Conservation (phyloP, 1,140 invertebrate species). For the Aethina tumida region DNA sequence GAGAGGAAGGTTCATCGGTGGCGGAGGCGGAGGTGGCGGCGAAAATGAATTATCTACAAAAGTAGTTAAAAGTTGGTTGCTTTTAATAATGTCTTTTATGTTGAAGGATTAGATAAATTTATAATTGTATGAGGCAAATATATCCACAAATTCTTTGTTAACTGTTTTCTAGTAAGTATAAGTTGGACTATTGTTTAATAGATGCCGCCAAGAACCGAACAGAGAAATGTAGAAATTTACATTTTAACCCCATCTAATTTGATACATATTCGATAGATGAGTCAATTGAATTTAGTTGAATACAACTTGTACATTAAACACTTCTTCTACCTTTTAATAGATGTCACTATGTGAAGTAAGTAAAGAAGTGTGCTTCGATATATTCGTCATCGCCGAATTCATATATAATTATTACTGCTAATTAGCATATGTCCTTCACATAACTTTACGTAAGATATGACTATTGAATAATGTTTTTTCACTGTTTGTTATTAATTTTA, state of each 20-base stretch:
- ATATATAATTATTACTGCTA: no score
- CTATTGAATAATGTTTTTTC: no score
- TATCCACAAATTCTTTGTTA: neutral
- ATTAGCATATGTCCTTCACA: no score
- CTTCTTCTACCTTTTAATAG: no score
- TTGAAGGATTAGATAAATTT: neutral
- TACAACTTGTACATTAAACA: no score
- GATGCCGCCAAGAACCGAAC: neutral
- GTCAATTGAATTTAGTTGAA: no score
- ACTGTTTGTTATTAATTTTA: no score
- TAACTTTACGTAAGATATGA: no score
- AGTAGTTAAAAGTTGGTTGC: neutral
- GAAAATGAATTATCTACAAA: conserved; percentile 1
- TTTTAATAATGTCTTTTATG: neutral
- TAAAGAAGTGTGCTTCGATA: no score
- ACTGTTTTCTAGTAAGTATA: no score
- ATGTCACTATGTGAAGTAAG: no score
- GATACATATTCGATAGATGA: neutral
- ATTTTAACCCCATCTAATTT: neutral
- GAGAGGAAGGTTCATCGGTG: conserved; percentile 17
- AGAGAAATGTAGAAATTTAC: neutral
- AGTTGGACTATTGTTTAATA: neutral
- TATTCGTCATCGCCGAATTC: no score
- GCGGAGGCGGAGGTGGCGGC: conserved; percentile 19
- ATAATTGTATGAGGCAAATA: neutral